These are phyloP conservation scores for Colletes gigas DNA, from an alignment of 1,140 invertebrate species.

Conservation along the genomic window DNA sequence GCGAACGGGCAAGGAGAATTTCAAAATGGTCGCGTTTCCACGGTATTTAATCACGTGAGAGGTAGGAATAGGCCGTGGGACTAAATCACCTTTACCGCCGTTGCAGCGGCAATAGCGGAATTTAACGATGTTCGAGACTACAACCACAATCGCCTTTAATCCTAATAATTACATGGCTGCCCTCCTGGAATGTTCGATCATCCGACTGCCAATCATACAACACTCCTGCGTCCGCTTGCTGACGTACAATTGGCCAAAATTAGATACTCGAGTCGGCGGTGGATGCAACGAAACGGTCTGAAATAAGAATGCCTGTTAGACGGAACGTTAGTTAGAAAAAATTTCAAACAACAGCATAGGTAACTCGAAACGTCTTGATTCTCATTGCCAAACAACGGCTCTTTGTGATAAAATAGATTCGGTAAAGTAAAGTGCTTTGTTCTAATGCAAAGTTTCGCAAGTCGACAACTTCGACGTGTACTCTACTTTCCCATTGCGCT, in stretches of 20 bases:
- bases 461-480: no score
- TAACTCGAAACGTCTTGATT: no score
- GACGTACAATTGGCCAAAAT: neutral
- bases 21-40: conserved; percentile 66
- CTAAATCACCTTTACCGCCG: conserved; percentile 57
- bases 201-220: neutral
- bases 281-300: conserved; percentile 2
- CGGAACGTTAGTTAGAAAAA: no score
- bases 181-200: conserved; percentile 52
- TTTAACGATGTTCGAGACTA: conserved; percentile 57
- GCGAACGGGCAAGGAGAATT: neutral
- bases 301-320: neutral
- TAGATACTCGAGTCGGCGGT: neutral
- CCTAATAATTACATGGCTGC: conserved; percentile 57
- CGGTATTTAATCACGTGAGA: conserved; percentile 73
- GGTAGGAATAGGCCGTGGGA: conserved; percentile 68
- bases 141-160: conserved; percentile 53
- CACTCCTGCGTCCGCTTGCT: neutral
- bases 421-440: no score
- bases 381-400: no score
- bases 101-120: conserved; percentile 53
- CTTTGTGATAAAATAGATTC: no score
- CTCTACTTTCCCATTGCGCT: no score
- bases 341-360: no score
- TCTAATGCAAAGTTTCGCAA: no score